Percentiles rank a stretch among this genome's conserved stretches.
Conservation (phyloP, 2,113 vertebrate genomes). For the Leucoraja erinaceus region DNA sequence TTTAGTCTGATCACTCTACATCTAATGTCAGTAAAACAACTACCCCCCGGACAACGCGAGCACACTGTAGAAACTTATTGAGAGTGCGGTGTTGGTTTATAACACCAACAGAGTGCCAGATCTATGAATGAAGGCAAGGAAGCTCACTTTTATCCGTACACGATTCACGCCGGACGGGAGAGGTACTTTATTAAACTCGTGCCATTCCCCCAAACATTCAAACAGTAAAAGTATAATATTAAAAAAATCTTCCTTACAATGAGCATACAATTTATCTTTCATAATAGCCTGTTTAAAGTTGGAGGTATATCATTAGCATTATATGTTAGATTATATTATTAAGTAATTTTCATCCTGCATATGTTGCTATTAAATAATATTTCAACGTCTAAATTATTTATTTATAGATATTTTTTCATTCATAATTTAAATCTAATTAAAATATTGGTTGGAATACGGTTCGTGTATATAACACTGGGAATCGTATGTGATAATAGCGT, state of each 20-base stretch:
- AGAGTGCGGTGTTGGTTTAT: background rate
- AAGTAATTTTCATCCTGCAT: background rate
- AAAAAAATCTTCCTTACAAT: background rate
- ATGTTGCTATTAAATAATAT: conserved; percentile 9
- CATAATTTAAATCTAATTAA: conserved; percentile 38
- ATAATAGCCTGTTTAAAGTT: background rate
- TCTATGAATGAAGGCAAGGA: background rate
- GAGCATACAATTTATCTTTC: background rate
- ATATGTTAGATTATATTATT: conserved; percentile 13
- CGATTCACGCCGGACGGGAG: background rate
- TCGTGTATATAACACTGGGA: background rate
- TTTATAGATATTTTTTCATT: conserved; percentile 15
- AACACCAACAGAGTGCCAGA: background rate
- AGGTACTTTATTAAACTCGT: background rate
- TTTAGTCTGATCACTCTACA: background rate
- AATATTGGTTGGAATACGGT: background rate
- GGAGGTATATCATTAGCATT: background rate
- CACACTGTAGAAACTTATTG: background rate
- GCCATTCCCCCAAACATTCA: background rate
- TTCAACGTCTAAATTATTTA: conserved; percentile 27
- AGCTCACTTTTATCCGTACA: background rate
- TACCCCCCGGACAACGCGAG: background rate
- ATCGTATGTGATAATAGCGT: background rate
- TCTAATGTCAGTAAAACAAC: background rate
- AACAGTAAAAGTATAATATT: background rate